Percentiles rank a stretch among this genome's conserved stretches.
phyloP scores from a whole-genome alignment of 1,140 invertebrate genomes.

The Proctacanthus coquilletti region DNA sequence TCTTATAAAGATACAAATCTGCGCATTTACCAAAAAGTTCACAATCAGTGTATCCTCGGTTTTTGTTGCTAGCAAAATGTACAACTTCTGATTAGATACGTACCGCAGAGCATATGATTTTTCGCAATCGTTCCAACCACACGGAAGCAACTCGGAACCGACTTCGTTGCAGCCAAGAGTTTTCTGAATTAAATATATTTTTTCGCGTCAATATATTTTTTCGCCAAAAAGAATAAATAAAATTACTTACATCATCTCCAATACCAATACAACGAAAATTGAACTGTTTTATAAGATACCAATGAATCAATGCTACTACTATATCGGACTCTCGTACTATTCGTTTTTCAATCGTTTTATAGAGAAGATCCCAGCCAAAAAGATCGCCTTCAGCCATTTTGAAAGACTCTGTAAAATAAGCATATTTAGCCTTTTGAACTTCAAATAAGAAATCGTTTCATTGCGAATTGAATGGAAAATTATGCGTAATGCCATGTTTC shows the following conservation, averaged over 20 bases:
- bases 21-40: slow-evolving; percentile 50
- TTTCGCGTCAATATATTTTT: too few species aligned
- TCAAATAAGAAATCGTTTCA: too few species aligned
- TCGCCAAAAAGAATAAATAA: neutral
- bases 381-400: too few species aligned
- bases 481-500: too few species aligned
- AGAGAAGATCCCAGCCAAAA: slow-evolving; percentile 61
- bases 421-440: too few species aligned
- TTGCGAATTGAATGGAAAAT: too few species aligned
- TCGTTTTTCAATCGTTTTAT: slow-evolving; percentile 41
- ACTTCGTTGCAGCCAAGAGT: slow-evolving; percentile 40
- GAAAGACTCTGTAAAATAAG: too few species aligned
- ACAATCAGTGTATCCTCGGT: slow-evolving; percentile 45
- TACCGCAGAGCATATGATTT: slow-evolving; percentile 48
- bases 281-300: slow-evolving; percentile 50
- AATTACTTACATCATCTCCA: slow-evolving; percentile 44
- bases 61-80: slow-evolving; percentile 45
- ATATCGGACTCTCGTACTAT: slow-evolving; percentile 52
- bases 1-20: slow-evolving; percentile 6
- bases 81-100: slow-evolving; percentile 43
- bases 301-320: slow-evolving; percentile 51
- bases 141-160: slow-evolving; percentile 49
- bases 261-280: slow-evolving; percentile 51
- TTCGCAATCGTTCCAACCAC: slow-evolving; percentile 46
- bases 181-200: slow-evolving; percentile 34